phyloP scores from a whole-genome alignment of 2,888 invertebrate genomes.

The Himalopsyche anomala region DNA sequence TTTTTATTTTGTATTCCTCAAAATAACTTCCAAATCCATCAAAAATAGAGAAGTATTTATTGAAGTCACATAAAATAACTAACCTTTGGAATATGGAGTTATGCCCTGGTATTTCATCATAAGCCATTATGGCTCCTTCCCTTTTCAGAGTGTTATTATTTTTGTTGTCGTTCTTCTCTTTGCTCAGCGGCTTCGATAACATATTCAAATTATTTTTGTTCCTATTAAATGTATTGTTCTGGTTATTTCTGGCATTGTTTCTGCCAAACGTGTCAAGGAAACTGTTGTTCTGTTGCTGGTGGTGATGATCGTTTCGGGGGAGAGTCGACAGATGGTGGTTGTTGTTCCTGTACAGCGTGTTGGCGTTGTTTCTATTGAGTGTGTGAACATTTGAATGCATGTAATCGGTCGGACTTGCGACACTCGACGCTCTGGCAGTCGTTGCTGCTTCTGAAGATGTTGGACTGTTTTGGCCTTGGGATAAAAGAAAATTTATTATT shows the following conservation, averaged over 20 bases:
- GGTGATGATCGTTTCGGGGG: conserved; percentile 72
- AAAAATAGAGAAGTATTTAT: too few species aligned
- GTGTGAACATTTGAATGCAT: conserved; percentile 69
- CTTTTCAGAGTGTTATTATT: conserved; percentile 76
- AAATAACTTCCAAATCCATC: too few species aligned
- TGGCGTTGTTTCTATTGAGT: conserved; percentile 72
- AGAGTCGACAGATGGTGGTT: conserved; percentile 71
- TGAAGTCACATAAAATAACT: conserved; percentile 38
- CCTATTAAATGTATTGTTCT: conserved; percentile 67
- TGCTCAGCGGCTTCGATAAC: conserved; percentile 73
- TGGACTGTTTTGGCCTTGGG: conserved; percentile 85
- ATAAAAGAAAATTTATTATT: not conserved
- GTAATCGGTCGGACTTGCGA: conserved; percentile 67
- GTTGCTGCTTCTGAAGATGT: conserved; percentile 90
- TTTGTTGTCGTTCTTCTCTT: conserved; percentile 77
- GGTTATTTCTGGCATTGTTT: conserved; percentile 72
- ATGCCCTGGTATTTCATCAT: conserved; percentile 79
- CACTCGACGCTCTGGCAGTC: conserved; percentile 87
- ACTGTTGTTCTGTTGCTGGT: conserved; percentile 71
- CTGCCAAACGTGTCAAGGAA: conserved; percentile 74
- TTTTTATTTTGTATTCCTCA: too few species aligned
- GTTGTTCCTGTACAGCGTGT: conserved; percentile 67
- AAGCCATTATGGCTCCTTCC: conserved; percentile 77
- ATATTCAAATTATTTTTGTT: conserved; percentile 66
- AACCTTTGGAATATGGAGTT: conserved; percentile 82